A percentile compares a stretch with the other conserved stretches of the same genome.
Conservation (phyloP, 1,140 invertebrate species). For the Pseudomyrmex pallidus region DNA sequence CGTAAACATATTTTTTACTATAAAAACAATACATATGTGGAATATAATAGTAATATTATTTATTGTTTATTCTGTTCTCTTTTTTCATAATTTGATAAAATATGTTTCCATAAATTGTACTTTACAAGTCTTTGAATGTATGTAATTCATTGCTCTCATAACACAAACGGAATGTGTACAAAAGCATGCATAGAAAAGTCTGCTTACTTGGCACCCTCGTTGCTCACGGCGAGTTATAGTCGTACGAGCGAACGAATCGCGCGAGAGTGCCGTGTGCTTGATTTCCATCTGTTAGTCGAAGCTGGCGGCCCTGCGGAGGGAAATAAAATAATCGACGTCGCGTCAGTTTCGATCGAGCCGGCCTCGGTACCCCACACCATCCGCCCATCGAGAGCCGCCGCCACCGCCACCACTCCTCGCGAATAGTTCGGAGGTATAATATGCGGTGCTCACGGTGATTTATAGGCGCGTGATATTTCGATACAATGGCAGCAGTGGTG, state of each 20-base stretch:
- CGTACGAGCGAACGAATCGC: constrained; percentile 18
- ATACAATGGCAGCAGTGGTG: constrained; percentile 75
- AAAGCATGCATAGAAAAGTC: neutral
- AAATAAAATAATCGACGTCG: constrained; percentile 78
- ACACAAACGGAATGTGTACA: neutral
- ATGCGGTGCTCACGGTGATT: constrained; percentile 77
- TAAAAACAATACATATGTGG: too few relatives aligned
- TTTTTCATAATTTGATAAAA: neutral
- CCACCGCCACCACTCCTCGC: constrained; percentile 58
- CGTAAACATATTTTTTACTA: too few relatives aligned
- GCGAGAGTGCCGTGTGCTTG: constrained; percentile 39
- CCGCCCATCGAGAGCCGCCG: constrained; percentile 45
- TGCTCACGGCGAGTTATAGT: constrained; percentile 27
- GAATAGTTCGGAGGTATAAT: constrained; percentile 78
- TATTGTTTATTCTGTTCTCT: too few relatives aligned
- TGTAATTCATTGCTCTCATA: neutral
- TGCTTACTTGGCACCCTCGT: constrained; percentile 7
- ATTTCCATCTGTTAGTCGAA: constrained; percentile 56
- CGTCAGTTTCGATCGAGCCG: constrained; percentile 76
- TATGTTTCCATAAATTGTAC: neutral
- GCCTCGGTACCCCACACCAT: constrained; percentile 18
- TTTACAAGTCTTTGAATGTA: neutral
- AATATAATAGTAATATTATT: too few relatives aligned
- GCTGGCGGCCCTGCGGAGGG: constrained; percentile 39
- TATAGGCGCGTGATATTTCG: constrained; percentile 80